Conservation (phyloP, 2,113 vertebrate genomes). For the Lathamus discolor region DNA sequence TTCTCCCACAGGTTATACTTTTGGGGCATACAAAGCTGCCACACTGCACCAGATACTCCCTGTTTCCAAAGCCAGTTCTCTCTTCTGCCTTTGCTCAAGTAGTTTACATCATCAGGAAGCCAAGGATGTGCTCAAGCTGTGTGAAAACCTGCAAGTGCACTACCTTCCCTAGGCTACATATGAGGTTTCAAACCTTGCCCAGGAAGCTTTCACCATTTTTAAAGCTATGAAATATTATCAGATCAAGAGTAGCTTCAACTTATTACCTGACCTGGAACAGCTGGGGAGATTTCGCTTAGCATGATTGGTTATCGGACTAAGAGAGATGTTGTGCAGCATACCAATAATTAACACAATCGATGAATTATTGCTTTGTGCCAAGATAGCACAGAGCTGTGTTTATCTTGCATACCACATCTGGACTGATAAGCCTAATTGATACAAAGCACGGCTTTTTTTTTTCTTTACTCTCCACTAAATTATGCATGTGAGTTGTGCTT, state of each 20-base stretch:
- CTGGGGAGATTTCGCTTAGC: not conserved
- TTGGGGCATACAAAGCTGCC: not conserved
- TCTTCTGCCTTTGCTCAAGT: not conserved
- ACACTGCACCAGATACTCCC: not conserved
- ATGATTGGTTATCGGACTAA: not conserved
- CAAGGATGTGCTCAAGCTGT: not conserved
- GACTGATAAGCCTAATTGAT: conserved; percentile 46
- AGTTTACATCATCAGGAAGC: not conserved
- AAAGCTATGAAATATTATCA: not conserved
- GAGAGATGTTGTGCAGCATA: not conserved
- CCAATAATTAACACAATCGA: conserved; percentile 15
- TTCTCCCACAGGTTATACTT: not conserved
- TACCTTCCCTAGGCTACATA: not conserved
- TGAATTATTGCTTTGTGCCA: conserved; percentile 24
- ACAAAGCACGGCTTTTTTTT: not conserved
- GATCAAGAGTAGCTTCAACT: not conserved
- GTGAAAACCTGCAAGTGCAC: not conserved
- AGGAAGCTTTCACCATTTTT: not conserved
- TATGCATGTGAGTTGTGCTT: not conserved
- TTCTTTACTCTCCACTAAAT: not conserved
- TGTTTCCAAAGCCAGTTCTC: not conserved
- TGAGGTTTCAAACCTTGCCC: not conserved
- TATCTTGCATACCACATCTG: conserved; percentile 52
- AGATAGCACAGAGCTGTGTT: not conserved
- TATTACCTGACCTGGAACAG: not conserved